Conservation (phyloP, 2,888 invertebrate species). For the Slavum lentiscoides region DNA sequence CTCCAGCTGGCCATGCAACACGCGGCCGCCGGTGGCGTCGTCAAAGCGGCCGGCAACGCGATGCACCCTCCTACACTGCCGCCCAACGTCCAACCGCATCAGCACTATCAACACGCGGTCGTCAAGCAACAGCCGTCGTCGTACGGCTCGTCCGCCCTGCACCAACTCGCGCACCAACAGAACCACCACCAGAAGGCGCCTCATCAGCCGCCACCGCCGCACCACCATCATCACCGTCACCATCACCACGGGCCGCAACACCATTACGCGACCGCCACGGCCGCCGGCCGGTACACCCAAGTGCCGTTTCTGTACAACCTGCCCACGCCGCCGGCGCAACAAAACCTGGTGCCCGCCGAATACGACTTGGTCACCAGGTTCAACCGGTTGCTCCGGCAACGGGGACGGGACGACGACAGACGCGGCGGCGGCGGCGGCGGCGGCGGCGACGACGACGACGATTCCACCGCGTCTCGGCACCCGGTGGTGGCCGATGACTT, state of each 20-base stretch:
- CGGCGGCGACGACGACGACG: neutral
- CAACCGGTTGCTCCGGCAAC: conserved; percentile 36
- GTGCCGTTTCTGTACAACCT: conserved; percentile 39
- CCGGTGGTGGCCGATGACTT: neutral
- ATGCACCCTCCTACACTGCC: neutral
- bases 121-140: neutral
- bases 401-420: neutral
- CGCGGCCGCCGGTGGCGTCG: neutral
- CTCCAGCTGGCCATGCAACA: conserved; percentile 25
- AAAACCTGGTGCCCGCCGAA: conserved; percentile 20
- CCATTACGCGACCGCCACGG: neutral
- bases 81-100: neutral
- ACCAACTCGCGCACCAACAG: neutral
- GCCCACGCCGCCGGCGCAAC: conserved; percentile 23
- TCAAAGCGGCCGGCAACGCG: neutral
- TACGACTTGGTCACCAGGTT: conserved; percentile 43
- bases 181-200: neutral
- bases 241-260: neutral
- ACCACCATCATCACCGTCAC: neutral
- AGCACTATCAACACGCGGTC: neutral
- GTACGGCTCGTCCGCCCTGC: neutral
- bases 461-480: neutral
- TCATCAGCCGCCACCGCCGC: neutral
- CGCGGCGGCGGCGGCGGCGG: too few species aligned
- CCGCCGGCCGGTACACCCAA: conserved; percentile 21